Evolutionary conservation across 2,888 invertebrate species (phyloP), one percentile per base, ranked within the genome.

Genomic region (Pandemis corylana): DNA sequence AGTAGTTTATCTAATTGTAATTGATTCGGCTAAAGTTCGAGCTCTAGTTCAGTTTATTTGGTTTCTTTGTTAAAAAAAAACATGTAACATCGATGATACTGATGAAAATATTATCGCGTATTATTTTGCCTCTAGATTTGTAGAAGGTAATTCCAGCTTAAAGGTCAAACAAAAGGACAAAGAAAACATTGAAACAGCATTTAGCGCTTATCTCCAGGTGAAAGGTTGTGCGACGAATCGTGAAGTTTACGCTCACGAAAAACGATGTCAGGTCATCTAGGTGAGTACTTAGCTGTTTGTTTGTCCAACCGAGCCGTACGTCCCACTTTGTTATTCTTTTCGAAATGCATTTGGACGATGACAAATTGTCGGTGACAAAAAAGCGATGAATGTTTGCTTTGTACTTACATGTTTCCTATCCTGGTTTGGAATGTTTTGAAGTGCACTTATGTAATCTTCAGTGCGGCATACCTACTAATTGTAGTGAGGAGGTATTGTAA

Each of bases 121-220:
- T n/a, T 15, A 56, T 20, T 36, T 36, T 36, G 4, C 28, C 2
- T 2, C 28, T 36, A 36, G 28, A 36, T 36, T 56, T 12, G 59
- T 5, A 59, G n/a, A 28, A 28, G 28, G 28, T 59, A 59, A 28
- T 63, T 36, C 49, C 49, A 2, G 72, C 77, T 81, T 77, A 85
- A 86, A 81, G 78, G 79, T 66, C 76, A 82, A 79, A 59, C 75
- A 78, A 78, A 79, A 81, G 80, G 79, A 76, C 78, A 80, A 56
- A 78, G 82, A 81, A 81, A 83, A 83, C 83, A 86, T 83, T 85
- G 83, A 84, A 86, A 87, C 83, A 84, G 86, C 86, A 87, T 86
- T 89, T 86, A 85, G 83, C 83, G 81, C 84, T 89, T 90, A 90
- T 90, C 89, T 81, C 79, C 88, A 90, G 91, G 90, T 91, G 91